Base-by-base conservation (phyloP, 2,888 invertebrate genomes). In the Crocallis elinguaria region DNA sequence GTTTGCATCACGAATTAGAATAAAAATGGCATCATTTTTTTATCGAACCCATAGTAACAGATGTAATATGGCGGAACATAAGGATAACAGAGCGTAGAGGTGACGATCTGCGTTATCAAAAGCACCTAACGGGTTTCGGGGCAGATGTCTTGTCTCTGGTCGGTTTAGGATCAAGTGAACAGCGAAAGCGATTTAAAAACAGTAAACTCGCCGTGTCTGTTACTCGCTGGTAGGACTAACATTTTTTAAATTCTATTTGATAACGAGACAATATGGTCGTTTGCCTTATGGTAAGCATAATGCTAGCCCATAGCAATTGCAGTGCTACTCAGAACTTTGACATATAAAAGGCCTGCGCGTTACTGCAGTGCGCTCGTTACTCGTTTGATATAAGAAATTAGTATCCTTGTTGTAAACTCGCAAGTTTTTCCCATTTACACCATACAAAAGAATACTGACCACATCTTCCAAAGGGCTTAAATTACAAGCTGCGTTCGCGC, bases 41-140 rank as follows among this genome's bases (percentile, higher is more conserved):
- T 12, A 25, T 29, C 7, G 17, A 41, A 30, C 17, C 13, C 7
- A n/a, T 38, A 12, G 19, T 19, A 55, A 60, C 62, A 60, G 66
- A 67, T 73, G 62, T 21, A 29, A 19, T 38, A 38, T 38, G 39
- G 51, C 65, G 58, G 62, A 64, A 49, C 63, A 64, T 62, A 60
- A 60, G 67, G 21, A 32, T 30, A 42, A 32, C 19, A 42, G 13
- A 36, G 27, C 11, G 56, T 60, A 65, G 60, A 67, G 57, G 56
- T 57, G 52, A 59, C 57, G 66, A 58, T 64, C 66, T 62, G 58
- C 54, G 58, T 65, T 73, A 75, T 75, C 75, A 75, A 76, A 75
- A 71, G 71, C 65, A 75, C 70, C 73, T 84, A 84, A 84, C 83
- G 83, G 84, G 80, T 75, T 77, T 52, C 42, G 43, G 64, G 54